Conservation (phyloP, 2,113 vertebrate species). For the Talpa occidentalis region DNA sequence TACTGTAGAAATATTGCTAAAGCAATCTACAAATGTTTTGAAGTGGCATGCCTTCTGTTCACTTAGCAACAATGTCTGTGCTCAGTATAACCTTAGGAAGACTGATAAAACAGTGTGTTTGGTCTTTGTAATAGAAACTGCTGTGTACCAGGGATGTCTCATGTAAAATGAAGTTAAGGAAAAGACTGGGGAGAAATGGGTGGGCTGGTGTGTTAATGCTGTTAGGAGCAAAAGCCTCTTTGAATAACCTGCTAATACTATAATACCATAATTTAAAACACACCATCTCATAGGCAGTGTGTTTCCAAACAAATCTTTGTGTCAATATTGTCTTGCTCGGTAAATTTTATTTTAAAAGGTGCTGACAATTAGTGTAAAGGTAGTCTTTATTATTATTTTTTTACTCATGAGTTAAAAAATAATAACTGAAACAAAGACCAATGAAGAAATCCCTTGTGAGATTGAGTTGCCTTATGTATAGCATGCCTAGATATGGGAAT, state of each 20-base stretch:
- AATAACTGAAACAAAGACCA: background rate
- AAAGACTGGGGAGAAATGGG: background rate
- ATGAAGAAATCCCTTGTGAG: background rate
- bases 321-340: background rate
- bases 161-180: background rate
- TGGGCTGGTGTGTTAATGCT: background rate
- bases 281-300: background rate
- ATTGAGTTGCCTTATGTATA: background rate
- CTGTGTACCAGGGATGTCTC: background rate
- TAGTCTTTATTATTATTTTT: background rate
- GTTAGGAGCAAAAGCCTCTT: background rate
- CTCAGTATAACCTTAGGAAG: background rate
- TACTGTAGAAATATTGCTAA: conserved; percentile 4
- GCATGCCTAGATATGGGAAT: background rate
- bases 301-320: conserved; percentile 46
- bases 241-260: conserved; percentile 32
- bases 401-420: background rate
- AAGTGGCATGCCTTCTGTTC: background rate
- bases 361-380: background rate
- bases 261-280: conserved; percentile 45
- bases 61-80: background rate
- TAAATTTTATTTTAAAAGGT: conserved; percentile 5
- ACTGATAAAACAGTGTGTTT: background rate
- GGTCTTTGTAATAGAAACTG: background rate
- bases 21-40: background rate